These are phyloP conservation scores for Triplophysa bombifrons DNA, from an alignment of 2,797 vertebrate genomes.

Conservation along the genomic window DNA sequence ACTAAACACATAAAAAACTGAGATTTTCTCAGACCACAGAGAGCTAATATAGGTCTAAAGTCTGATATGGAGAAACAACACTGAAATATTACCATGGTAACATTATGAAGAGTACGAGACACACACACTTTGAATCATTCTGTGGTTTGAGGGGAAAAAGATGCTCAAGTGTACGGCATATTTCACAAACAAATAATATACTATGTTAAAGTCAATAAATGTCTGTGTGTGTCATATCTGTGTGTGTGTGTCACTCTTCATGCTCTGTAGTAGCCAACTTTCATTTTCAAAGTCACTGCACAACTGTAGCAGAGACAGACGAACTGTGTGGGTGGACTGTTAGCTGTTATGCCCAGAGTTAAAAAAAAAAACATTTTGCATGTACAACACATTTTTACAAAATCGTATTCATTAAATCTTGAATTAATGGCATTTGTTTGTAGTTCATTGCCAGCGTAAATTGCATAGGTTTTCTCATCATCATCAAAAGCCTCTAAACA, in stretches of 20 bases:
- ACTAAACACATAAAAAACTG: neutral
- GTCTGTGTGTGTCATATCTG: neutral
- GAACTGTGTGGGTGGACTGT: slow-evolving; percentile 27
- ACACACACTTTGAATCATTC: slow-evolving; percentile 47
- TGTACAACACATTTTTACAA: slow-evolving; percentile 16
- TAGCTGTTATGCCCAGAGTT: slow-evolving; percentile 1
- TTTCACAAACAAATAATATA: slow-evolving; percentile 20
- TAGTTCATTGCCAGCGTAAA: slow-evolving; percentile 7
- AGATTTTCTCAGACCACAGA: slow-evolving; percentile 13
- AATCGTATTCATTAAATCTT: neutral
- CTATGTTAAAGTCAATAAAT: neutral
- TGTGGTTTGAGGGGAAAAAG: neutral
- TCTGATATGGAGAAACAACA: slow-evolving; percentile 57
- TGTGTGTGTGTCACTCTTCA: neutral
- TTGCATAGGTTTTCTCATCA: slow-evolving; percentile 31
- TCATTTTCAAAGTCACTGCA: neutral
- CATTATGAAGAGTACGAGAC: slow-evolving; percentile 50
- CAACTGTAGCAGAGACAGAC: neutral
- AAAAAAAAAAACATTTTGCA: neutral
- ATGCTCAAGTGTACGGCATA: neutral
- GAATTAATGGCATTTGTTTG: neutral
- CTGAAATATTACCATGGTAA: slow-evolving; percentile 65
- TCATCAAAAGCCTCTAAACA: slow-evolving; percentile 16
- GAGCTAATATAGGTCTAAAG: slow-evolving; percentile 45
- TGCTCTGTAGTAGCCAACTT: neutral